Evolutionary conservation across 2,888 invertebrate genomes (phyloP), one percentile per base, ranked within the genome.

Genomic region (Colletes collaris): DNA sequence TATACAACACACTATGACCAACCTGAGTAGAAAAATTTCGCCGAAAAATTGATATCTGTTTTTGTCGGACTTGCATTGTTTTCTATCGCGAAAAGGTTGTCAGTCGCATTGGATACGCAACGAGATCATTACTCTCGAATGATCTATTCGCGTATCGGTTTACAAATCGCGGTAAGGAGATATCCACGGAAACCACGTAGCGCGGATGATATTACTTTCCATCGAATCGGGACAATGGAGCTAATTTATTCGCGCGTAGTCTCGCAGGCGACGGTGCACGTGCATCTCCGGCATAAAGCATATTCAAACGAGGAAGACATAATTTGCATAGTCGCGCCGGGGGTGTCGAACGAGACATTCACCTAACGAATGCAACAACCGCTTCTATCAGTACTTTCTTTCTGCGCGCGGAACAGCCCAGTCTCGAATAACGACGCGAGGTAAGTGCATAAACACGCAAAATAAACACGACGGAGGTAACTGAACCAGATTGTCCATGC

Each of bases 191-290:
- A 49, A 27, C 16, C 50, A 40, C 7, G 67, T 10, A 13, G 50
- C 40, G 58, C 16, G 50, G 64, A 58, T 53, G 58, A 62, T 66
- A 69, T 72, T 79, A 70, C 73, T 67, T 79, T 50, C 71, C 60
- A 68, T 56, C 46, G 64, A 73, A 74, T 73, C 70, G 70, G 67
- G 53, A 55, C 81, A 79, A 77, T 71, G 64, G 71, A 62, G 74
- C 68, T 82, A 81, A 77, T 81, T 82, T 81, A 77, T 81, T 82
- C 77, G 67, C 66, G 62, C 62, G 81, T 53, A 64, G 40, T 65
- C 63, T 64, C 40, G 40, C 37, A 16, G 66, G 60, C 66, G 27
- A 27, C 27, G 27, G 27, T 27, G 27, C 27, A 27, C 27, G 27
- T 27, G 27, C 27, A 27, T 27, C 27, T 2, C 27, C 27, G 27